Evolutionary conservation across 2,888 invertebrate species (phyloP).

Genomic region (Mylabris sibirica): DNA sequence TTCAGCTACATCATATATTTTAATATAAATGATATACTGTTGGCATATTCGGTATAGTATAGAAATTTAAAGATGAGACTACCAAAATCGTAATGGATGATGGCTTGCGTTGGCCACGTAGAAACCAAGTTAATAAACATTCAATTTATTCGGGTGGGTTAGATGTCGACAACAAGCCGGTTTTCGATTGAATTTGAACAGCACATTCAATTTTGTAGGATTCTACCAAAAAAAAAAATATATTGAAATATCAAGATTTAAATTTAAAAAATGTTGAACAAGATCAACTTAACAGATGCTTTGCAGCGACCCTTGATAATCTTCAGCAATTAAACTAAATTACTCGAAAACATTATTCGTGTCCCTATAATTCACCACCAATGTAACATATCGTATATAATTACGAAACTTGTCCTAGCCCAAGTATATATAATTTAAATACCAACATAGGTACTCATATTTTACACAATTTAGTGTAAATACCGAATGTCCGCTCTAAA

Average conservation of each 20-base stretch:
- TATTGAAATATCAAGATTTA: too few species aligned
- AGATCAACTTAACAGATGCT: slow-evolving; percentile 36
- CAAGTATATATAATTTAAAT: slow-evolving; percentile 38
- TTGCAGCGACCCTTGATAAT: slow-evolving; percentile 44
- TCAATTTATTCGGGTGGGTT: slow-evolving; percentile 19
- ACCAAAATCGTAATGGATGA: slow-evolving; percentile 29
- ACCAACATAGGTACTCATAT: slow-evolving; percentile 36
- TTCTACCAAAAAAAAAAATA: not conserved
- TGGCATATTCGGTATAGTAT: slow-evolving; percentile 24
- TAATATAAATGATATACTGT: slow-evolving; percentile 35
- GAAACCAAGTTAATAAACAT: slow-evolving; percentile 25
- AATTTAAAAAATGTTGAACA: not conserved
- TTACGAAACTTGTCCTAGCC: slow-evolving; percentile 44
- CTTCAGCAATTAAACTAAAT: slow-evolving; percentile 50
- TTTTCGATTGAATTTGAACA: slow-evolving; percentile 10
- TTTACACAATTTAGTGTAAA: slow-evolving; percentile 1
- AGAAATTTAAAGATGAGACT: slow-evolving; percentile 29
- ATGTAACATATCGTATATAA: slow-evolving; percentile 45
- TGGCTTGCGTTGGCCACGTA: slow-evolving; percentile 12
- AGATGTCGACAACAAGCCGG: slow-evolving; percentile 9
- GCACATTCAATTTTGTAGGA: slow-evolving; percentile 1
- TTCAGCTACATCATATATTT: slow-evolving; percentile 40
- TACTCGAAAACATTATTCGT: slow-evolving; percentile 51
- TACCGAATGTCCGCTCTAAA: too few species aligned
- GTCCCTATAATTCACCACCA: slow-evolving; percentile 45